phyloP scores from a whole-genome alignment of 2,888 invertebrate genomes.

The Lamellibrachia columna region DNA sequence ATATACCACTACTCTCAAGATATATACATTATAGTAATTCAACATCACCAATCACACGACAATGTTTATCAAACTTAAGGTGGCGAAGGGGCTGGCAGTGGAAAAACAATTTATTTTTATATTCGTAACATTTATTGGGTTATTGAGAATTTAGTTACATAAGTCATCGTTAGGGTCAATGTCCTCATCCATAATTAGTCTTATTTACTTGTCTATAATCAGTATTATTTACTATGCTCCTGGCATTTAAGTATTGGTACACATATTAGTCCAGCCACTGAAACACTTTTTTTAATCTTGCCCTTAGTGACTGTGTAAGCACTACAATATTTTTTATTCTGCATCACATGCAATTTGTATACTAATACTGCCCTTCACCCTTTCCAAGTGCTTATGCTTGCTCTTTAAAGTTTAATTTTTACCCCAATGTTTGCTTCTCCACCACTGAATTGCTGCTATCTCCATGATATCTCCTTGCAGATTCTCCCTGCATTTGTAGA shows the following conservation, averaged over 20 bases:
- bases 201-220: not conserved
- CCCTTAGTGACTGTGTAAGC: not conserved
- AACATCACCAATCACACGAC: not conserved
- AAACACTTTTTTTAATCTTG: not conserved
- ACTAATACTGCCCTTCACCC: too few species aligned
- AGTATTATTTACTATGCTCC: not conserved
- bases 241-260: not conserved
- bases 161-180: not conserved
- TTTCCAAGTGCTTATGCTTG: too few species aligned
- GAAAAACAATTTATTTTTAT: not conserved
- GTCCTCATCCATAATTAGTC: not conserved
- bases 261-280: not conserved
- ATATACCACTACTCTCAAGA: not conserved
- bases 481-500: too few species aligned
- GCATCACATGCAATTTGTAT: too few species aligned
- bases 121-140: not conserved
- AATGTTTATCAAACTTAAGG: not conserved
- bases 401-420: too few species aligned
- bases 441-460: too few species aligned
- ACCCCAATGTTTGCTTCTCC: too few species aligned
- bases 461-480: too few species aligned
- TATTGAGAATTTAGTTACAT: not conserved
- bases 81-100: not conserved
- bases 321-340: not conserved
- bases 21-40: not conserved